Evolutionary conservation across 2,113 vertebrate species (phyloP).

Genomic region (Megaceryle torquata): DNA sequence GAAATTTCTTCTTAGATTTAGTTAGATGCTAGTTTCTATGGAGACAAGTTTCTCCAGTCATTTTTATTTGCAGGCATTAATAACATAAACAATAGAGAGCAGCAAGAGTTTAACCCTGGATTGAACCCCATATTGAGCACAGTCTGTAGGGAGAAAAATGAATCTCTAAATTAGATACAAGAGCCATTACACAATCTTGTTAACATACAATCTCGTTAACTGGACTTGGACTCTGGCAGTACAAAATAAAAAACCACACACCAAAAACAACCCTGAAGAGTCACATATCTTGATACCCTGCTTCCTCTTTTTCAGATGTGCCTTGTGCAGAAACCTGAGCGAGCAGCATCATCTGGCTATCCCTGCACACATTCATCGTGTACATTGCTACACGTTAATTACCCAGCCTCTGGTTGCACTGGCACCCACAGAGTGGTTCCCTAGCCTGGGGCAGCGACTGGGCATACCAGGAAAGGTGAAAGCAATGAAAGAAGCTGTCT

Average conservation of each 20-base stretch:
- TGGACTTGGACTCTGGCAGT: background rate
- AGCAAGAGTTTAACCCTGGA: slow-evolving; percentile 55
- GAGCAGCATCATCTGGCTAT: background rate
- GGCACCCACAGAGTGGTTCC: background rate
- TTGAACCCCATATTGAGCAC: slow-evolving; percentile 30
- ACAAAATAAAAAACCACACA: background rate
- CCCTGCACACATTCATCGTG: background rate
- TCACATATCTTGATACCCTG: background rate
- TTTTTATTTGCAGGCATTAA: slow-evolving; percentile 63
- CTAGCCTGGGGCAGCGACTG: background rate
- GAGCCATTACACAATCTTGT: slow-evolving; percentile 3
- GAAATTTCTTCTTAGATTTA: slow-evolving; percentile 34
- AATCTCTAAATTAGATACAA: slow-evolving; percentile 40
- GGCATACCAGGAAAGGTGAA: background rate
- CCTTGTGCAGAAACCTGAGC: background rate
- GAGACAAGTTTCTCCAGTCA: slow-evolving; percentile 54
- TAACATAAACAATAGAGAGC: slow-evolving; percentile 35
- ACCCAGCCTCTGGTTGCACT: background rate
- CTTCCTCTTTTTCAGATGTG: background rate
- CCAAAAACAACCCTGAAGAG: background rate
- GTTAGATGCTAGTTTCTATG: slow-evolving; percentile 66
- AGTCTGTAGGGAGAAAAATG: slow-evolving; percentile 33
- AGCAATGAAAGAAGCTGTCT: background rate
- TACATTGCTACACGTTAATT: background rate
- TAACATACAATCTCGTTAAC: slow-evolving; percentile 30